Base-by-base conservation (phyloP, 2,888 invertebrate genomes). In the Rhaphigaster nebulosa region DNA sequence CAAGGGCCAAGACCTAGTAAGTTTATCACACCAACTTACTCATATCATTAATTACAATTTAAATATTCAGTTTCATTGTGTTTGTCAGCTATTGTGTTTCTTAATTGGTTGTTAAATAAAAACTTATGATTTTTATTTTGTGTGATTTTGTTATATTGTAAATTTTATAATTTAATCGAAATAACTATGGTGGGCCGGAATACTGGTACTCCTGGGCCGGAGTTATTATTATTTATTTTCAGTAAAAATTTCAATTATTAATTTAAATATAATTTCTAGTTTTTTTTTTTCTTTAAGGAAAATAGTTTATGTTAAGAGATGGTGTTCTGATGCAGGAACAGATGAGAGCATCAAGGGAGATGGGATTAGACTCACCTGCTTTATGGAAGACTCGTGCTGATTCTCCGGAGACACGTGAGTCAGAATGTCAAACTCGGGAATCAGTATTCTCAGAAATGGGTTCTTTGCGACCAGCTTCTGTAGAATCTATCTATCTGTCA, bases 401-500 rank as follows among this genome's bases (percentile, higher is more conserved):
- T 90, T 91, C 60, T 38, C 91, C 91, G 65, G 92, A 91, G 88
- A 96, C 96, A 95, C 95, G 96, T 92, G 96, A 96, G 93, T 96
- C 95, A 93, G 96, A 96, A 90, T 98, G 97, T 93, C 98, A 98
- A 93, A 98, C 98, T 0, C 95, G 97, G 92, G 97, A 97, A 93
- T 97, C 97, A 93, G 94, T 97, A 56, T 96, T 97, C 93, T 91
- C 91, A 91, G 89, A 89, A 80, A 29, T 89, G 10, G 88, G 89
- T 8, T 94, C 94, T 92, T 23, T 23, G 0, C 2, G 29, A 65
- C 29, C 26, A 29, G 97, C 96, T 94, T 97, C 97, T 94, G 96
- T 96, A 91, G 96, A 97, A 93, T 97, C 97, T 91, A 97, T 97
- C 91, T 97, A 97, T n/a, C n/a, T n/a, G 93, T 97, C 98, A 91